Base-by-base conservation (phyloP, 2,797 vertebrate species). In the Salmo trutta region DNA sequence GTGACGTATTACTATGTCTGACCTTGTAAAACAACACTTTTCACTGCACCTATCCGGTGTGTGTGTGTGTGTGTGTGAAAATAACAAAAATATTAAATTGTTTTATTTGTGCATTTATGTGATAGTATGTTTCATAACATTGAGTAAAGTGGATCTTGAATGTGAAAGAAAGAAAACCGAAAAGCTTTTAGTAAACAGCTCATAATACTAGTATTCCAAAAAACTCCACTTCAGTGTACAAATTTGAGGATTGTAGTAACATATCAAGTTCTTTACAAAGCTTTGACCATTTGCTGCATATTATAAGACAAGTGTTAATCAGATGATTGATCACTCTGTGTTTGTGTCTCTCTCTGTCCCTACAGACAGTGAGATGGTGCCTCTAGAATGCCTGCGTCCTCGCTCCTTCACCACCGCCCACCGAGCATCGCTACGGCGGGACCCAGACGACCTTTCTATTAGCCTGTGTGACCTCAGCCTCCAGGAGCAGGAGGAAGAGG, bases 381-480 rank as follows among this genome's bases (percentile, higher is more conserved):
- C 96, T 47, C 91, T 95, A 0, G 95, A 98, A 89, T 96, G 93
- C 88, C 88, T 96, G 84, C 93, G 95, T 84, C 95, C 96, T 52
- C 94, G 94, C 84, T 96, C 95, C 77, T 96, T 96, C 82, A 94
- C 96, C 0, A 92, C 95, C 75, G 87, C 95, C 90, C 94, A 95
- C 81, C 92, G 93, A 77, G 91, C 96, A 33, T 96, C 95, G 0
- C 91, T 95, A 85, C 93, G 95, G 75, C 92, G 92, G 65, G 94
- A 95, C 64, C 89, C 93, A 0, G 95, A 95, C 67, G 95, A 97
- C 79, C 94, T 97, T 68, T 97, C 96, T 0, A 94, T 97, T 91
- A 96, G 96, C 93, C 91, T 97, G 76, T 98, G 96, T 0, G 96
- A 98, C 92, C 94, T 97, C 89, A 96, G 96, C 87, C 87, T 96